Evolutionary conservation across 2,797 vertebrate genomes (phyloP).

Genomic region (Artibeus jamaicensis): DNA sequence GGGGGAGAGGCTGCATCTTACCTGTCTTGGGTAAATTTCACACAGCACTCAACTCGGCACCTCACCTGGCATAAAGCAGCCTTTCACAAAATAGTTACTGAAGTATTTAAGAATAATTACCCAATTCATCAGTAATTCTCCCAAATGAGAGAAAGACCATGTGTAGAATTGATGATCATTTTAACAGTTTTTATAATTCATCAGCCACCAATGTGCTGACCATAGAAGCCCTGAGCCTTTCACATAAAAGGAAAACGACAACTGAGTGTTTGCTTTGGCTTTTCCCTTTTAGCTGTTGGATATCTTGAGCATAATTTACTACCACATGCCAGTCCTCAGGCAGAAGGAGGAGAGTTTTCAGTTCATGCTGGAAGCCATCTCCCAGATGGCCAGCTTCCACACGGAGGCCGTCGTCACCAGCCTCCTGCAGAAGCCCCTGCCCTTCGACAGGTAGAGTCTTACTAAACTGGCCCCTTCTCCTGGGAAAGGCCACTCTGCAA

Average conservation of each 20-base stretch:
- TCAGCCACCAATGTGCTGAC: not conserved
- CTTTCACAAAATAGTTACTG: not conserved
- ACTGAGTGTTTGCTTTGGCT: not conserved
- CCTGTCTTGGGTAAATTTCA: not conserved
- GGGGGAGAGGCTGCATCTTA: not conserved
- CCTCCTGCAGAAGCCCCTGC: slow-evolving; percentile 69
- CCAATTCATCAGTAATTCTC: not conserved
- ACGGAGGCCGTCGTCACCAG: slow-evolving; percentile 45
- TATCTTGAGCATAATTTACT: slow-evolving; percentile 57
- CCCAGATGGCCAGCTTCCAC: slow-evolving; percentile 69
- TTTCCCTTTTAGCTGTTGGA: slow-evolving; percentile 57
- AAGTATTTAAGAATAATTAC: not conserved
- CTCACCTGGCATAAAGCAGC: not conserved
- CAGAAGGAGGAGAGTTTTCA: slow-evolving; percentile 72
- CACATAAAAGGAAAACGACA: not conserved
- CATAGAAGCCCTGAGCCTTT: not conserved
- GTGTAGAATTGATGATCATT: not conserved
- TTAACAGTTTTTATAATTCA: not conserved
- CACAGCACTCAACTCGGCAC: not conserved
- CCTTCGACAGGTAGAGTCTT: slow-evolving; percentile 69
- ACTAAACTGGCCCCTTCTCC: not conserved
- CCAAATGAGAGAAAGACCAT: not conserved
- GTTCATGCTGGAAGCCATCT: slow-evolving; percentile 63
- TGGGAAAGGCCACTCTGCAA: not conserved
- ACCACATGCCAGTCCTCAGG: slow-evolving; percentile 74